Evolutionary conservation across 2,797 vertebrate genomes (phyloP), one percentile per base, ranked within the genome.

Genomic region (Distichodus sexfasciatus): DNA sequence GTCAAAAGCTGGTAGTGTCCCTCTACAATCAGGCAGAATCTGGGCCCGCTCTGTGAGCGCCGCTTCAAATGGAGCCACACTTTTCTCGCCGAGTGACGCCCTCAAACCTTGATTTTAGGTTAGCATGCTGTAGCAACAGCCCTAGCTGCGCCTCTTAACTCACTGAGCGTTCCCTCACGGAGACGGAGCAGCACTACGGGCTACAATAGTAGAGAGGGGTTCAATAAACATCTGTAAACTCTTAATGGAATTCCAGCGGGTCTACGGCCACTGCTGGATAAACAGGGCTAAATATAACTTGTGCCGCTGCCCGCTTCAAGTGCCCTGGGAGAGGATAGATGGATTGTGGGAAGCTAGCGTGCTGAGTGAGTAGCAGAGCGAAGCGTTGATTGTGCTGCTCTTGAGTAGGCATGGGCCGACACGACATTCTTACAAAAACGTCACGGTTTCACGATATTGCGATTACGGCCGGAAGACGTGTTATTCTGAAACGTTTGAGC

Each of bases 271-370:
- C 24, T 35, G 47, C 8, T 53, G 40, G 4, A 29, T 73, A 62
- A 66, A 60, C 29, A 17, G 44, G 1, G 11, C 38, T 66, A 55
- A 67, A 71, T 66, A 74, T 54, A 74, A 41, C 8, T 31, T 35
- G 43, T 61, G 55, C 46, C 15, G 46, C 24, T 0, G 46, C 35
- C 4, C 19, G 63, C 44, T 50, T 66, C 41, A 38, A 47, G 7
- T 11, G 35, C 28, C 35, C 5, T 55, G 17, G 9, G 44, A 51
- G 40, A 58, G 26, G 26, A 41, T 33, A 7, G 44, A 58, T 15
- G 33, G 24, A 24, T 4, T 43, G 24, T 21, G 1, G 10, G 24
- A 4, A 3, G 15, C 17, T 33, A 63, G 31, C 41, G 48, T 59
- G 36, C 28, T 58, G n/a, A 1, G 43, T 7, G 3, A 75, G 35